Base-by-base conservation (phyloP, 23 tunicate genomes). In the Styela plicata region DNA sequence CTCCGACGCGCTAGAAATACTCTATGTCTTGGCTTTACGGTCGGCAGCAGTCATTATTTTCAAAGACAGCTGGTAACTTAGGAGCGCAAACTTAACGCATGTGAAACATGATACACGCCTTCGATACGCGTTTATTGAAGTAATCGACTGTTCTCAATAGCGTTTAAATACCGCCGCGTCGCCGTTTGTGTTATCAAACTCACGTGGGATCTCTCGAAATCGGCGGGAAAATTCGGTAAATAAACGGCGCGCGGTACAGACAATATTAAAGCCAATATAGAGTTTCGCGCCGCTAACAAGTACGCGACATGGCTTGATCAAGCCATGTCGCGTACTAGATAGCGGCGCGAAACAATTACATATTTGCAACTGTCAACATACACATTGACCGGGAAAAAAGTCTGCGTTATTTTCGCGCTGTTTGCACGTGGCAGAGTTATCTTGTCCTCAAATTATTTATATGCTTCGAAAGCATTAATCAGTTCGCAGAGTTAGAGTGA, bases 221-320 rank as follows among this genome's bases (percentile, higher is more conserved):
- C 71, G 71, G 71, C 71, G 71, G 71, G 71, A 67, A 67, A 67
- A 67, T 67, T 67, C 71, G 71, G 71, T 67, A 67, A 67, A 67
- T 29, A 67, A 25, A 25, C 71, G 71, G 71, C 71, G 71, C 71
- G 31, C 31, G 31, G 71, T 25, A 13, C 22, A 67, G 30, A 17
- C 19, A 18, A 67, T 67, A 67, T 67, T 24, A 22, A 13, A 44
- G 10, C n/a, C n/a, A n/a, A n/a, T n/a, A n/a, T n/a, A n/a, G n/a
- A n/a, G n/a, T n/a, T n/a, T n/a, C n/a, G n/a, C n/a, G n/a, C n/a
- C n/a, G n/a, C n/a, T n/a, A n/a, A n/a, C n/a, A n/a, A n/a, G n/a
- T n/a, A n/a, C n/a, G n/a, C n/a, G n/a, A n/a, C n/a, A n/a, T n/a
- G n/a, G n/a, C n/a, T n/a, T n/a, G n/a, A n/a, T n/a, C n/a, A n/a